Base-by-base conservation (phyloP, 1,140 invertebrate genomes). In the Oedothorax gibbosus region DNA sequence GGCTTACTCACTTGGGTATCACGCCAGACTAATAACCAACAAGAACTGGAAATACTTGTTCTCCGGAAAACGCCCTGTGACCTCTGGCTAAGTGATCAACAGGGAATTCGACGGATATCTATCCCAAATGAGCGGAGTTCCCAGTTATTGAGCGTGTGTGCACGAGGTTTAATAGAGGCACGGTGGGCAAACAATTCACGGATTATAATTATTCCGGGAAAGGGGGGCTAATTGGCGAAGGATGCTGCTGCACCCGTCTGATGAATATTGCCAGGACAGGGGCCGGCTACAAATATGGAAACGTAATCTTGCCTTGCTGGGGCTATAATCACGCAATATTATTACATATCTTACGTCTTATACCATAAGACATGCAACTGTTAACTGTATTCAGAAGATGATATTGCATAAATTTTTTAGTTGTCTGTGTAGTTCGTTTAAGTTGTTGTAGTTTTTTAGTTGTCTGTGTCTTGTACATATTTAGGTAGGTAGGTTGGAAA, bases 181-280 rank as follows among this genome's bases (percentile, higher is more conserved):
- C 77, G 77, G 64, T 65, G 68, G 77, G 77, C 77, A 79, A 79
- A 79, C 77, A 79, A 79, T 79, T 79, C 77, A 79, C 77, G 77
- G 77, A 79, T 79, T 79, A 79, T 79, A 79, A 79, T 79, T 79
- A 79, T 79, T 79, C 62, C 77, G 68, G 35, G 35, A 35, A 35
- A 66, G 77, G 68, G 62, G 77, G 50, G 64, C 77, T 79, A 79
- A 79, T 79, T 79, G 77, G 66, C 68, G 77, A 54, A 68, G 62
- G 77, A 79, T 20, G 60, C 77, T 64, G 35, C 35, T 35, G 35
- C 35, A 2, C 35, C 51, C 75, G 75, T 57, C 57, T 77, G 75
- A 77, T 77, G 75, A 79, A 79, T 79, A 79, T 68, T 66, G 77
- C 64, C 62, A 50, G n/a, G 54, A 8, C 49, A 14, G 77, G 76